Percentiles rank a stretch among this genome's conserved stretches.
Evolutionary conservation across 2,113 vertebrate genomes (phyloP).

Genomic region (Gorsachius goisagi): DNA sequence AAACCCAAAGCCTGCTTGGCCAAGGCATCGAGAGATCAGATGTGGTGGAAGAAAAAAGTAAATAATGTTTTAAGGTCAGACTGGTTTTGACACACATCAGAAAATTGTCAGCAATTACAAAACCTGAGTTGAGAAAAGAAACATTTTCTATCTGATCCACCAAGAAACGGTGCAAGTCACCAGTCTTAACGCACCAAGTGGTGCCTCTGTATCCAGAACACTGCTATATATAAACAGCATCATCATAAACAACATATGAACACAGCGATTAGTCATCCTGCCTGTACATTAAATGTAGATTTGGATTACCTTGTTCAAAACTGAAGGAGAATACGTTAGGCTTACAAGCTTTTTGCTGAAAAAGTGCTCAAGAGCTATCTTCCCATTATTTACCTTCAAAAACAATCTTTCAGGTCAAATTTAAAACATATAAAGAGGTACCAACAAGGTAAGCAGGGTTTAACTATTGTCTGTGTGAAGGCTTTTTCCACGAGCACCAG

Average conservation of each 20-base stretch:
- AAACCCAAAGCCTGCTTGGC: background rate
- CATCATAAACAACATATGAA: constrained; percentile 44
- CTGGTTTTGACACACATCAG: background rate
- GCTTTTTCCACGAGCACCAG: background rate
- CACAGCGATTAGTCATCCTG: constrained; percentile 19
- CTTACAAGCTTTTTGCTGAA: background rate
- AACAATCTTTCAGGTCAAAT: background rate
- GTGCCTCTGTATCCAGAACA: background rate
- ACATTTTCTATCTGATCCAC: background rate
- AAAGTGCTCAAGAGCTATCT: background rate
- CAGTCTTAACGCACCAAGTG: background rate
- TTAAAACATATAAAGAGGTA: background rate
- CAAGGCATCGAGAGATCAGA: background rate
- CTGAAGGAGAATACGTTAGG: background rate
- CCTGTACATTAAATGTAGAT: background rate
- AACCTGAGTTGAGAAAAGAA: background rate
- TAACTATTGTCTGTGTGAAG: background rate
- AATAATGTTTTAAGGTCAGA: background rate
- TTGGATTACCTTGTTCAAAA: background rate
- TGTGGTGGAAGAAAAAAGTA: background rate
- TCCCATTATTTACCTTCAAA: background rate
- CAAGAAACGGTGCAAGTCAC: background rate
- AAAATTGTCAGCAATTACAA: background rate
- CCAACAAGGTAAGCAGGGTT: background rate
- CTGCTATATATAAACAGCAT: constrained; percentile 44